Base-by-base conservation (phyloP, 2,888 invertebrate genomes). In the Dryococelus australis region DNA sequence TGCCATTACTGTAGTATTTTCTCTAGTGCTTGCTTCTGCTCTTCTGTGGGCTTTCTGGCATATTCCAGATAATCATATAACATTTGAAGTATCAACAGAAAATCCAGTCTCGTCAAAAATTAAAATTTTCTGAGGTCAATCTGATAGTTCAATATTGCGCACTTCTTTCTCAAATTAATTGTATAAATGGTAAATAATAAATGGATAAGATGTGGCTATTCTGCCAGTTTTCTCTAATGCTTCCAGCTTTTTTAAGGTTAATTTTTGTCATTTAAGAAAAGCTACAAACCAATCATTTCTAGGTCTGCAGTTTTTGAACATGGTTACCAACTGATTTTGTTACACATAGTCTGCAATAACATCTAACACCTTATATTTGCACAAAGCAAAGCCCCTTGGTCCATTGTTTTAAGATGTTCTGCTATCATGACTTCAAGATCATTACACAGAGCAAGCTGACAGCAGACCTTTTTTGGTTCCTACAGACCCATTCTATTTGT, bases 1-100 rank as follows among this genome's bases (percentile, higher is more conserved):
- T 83, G 35, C 28, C 83, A 83, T 83, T 83, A 24, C 83, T 35
- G 83, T 27, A 43, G 83, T 83, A 43, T 83, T 83, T 83, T 83
- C 83, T 35, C 83, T 13, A 28, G 24, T 35, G 83, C 24, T 83
- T 83, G 35, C 80, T 27, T 80, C 12, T 28, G 28, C 80, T 4
- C 9, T 28, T 80, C 80, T 80, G 80, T 80, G 80, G 12, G n/a
- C 80, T n/a, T 80, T 80, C 28, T 12, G 24, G 26, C 79, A 10
- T 79, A 26, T 79, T 79, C 79, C 79, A 79, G 80, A 26, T 24
- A 80, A 3, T 13, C 26, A 26, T 80, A n/a, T n/a, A n/a, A 27
- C 28, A 13, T 24, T 6, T 80, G 80, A 27, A 28, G n/a, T 0
- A 28, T 80, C 28, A 26, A n/a, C 80, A 9, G n/a, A 80, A 80